Evolutionary conservation across 92 coral and sea anemone species (phyloP).

Genomic region (Montipora capitata): DNA sequence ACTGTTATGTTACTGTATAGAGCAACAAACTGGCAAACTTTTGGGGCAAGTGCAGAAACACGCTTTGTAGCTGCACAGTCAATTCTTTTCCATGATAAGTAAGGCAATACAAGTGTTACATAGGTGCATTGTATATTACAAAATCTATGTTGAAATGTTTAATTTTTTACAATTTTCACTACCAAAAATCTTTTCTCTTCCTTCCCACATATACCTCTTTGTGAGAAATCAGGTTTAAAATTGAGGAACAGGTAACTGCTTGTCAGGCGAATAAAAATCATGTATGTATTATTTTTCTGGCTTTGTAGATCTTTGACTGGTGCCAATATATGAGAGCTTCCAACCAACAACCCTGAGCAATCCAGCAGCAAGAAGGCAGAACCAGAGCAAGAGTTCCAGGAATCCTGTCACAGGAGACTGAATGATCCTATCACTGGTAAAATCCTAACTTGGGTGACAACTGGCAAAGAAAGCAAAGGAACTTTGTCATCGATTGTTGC

Average conservation of each 20-base stretch:
- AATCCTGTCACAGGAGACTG: slow-evolving; percentile 13
- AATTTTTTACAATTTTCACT: not conserved
- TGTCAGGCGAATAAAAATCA: slow-evolving; percentile 1
- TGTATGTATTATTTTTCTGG: not conserved
- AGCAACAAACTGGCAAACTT: slow-evolving; percentile 16
- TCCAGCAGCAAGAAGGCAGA: slow-evolving; percentile 5
- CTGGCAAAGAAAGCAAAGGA: slow-evolving; percentile 45
- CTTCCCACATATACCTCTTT: slow-evolving; percentile 2
- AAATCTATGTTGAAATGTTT: slow-evolving; percentile 9
- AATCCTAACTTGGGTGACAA: slow-evolving; percentile 27
- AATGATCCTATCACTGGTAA: slow-evolving; percentile 36
- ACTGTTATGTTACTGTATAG: slow-evolving; percentile 14
- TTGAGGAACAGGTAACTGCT: slow-evolving; percentile 6
- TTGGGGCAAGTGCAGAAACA: slow-evolving; percentile 3
- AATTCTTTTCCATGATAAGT: slow-evolving; percentile 10
- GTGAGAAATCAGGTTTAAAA: not conserved
- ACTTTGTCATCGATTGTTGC: slow-evolving; percentile 31
- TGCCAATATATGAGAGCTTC: slow-evolving; percentile 53
- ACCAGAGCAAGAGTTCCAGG: slow-evolving; percentile 7
- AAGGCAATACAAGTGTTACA: slow-evolving; percentile 10
- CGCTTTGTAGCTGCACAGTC: slow-evolving; percentile 10
- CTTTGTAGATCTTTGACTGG: slow-evolving; percentile 70
- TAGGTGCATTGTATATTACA: slow-evolving; percentile 10
- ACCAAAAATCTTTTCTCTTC: not conserved
- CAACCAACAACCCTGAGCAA: slow-evolving; percentile 9